phyloP scores from a whole-genome alignment of 1,140 invertebrate genomes.

The Choristoneura fumiferana region DNA sequence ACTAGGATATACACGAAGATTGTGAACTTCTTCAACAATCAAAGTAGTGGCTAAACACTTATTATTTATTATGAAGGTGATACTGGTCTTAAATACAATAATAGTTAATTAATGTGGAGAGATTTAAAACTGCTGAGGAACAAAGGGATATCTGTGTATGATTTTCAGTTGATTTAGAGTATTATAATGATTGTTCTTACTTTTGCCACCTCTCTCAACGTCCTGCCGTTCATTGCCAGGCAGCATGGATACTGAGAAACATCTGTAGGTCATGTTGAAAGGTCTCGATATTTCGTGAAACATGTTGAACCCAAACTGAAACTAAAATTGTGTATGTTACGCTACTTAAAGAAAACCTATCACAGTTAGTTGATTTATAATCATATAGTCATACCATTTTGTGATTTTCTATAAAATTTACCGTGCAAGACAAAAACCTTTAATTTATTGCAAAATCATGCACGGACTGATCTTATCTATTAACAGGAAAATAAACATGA shows the following conservation, averaged over 20 bases:
- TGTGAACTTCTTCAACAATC: too few relatives aligned
- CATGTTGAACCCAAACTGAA: slow-evolving; percentile 90
- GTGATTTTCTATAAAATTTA: slow-evolving; percentile 7
- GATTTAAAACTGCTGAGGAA: too few relatives aligned
- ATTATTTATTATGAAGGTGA: too few relatives aligned
- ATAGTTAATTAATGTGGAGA: too few relatives aligned
- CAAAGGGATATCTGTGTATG: too few relatives aligned
- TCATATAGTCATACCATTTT: slow-evolving; percentile 41
- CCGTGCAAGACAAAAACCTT: background rate
- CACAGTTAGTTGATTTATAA: background rate
- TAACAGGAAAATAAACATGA: slow-evolving; percentile 10
- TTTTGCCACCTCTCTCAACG: slow-evolving; percentile 98
- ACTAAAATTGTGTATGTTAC: slow-evolving; percentile 68
- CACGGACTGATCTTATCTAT: background rate
- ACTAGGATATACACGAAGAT: too few relatives aligned
- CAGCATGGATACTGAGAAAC: slow-evolving; percentile 97
- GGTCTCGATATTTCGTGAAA: slow-evolving; percentile 89
- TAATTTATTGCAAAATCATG: slow-evolving; percentile 19
- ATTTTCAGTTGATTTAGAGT: too few relatives aligned
- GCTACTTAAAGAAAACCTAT: slow-evolving; percentile 20
- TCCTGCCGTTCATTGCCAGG: slow-evolving; percentile 95
- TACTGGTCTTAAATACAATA: slow-evolving; percentile 18
- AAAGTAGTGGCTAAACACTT: too few relatives aligned
- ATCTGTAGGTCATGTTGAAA: slow-evolving; percentile 91
- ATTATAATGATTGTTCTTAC: slow-evolving; percentile 77